Base-by-base conservation (phyloP, 2,797 vertebrate species). In the Threskiornis aethiopicus region DNA sequence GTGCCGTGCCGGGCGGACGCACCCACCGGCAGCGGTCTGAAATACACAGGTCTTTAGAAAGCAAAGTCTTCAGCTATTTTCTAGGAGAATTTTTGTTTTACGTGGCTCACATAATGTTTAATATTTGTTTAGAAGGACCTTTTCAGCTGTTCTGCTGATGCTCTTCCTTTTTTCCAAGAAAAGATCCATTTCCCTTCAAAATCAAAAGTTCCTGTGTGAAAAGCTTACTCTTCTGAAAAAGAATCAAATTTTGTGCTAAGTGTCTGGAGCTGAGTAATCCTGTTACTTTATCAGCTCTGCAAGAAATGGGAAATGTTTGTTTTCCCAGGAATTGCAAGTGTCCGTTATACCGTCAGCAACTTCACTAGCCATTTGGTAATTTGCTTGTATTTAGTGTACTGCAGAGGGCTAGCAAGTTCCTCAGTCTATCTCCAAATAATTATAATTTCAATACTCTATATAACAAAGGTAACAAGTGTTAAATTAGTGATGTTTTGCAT, bases 231-330 rank as follows among this genome's bases (percentile, higher is more conserved):
- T 84, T 70, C 64, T 49, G 66, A 73, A 90, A 84, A 89, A 84
- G 61, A 85, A 80, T 54, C 26, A 77, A 70, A 75, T 55, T 71
- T 37, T 61, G 16, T 69, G 35, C 55, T 62, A 31, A 70, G 65
- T 73, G 49, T 54, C 58, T 86, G 52, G 62, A 87, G 66, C 41
- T 70, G 59, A 83, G 49, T 81, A 91, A 89, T 87, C 57, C 41
- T n/a, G 47, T 64, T 75, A 49, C 66, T 83, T 92, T 54, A 86
- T 77, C 51, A 76, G 20, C 54, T 84, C 66, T 90, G 69, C 67
- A 95, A 69, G 83, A 81, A 84, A 59, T n/a, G 66, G n/a, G 69
- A 84, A 81, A 54, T 77, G 28, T 64, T 94, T 95, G 51, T 94
- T 94, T 95, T 91, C 62, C 37, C 42, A 77, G 86, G 46, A 76